Base-by-base conservation (phyloP, 2,888 invertebrate genomes). In the Stomorhina lunata region DNA sequence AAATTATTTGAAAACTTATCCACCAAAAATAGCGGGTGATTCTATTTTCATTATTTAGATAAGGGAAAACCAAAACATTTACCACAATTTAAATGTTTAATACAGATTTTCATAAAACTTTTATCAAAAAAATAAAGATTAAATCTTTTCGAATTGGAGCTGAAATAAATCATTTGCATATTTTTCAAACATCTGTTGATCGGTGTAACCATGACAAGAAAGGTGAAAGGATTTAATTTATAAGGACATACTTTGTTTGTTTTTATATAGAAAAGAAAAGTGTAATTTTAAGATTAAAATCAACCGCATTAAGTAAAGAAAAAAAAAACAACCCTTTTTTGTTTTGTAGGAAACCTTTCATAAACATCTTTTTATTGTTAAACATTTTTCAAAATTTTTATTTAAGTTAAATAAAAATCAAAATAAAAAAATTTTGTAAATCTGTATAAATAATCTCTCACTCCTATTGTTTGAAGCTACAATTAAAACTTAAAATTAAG, bases 371-470 rank as follows among this genome's bases (percentile, higher is more conserved):
- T 40, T 6, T 40, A 4, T 15, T 20, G 2, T 48, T 32, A 25
- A 32, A 32, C 10, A 3, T 20, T 9, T 69, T 69, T n/a, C n/a
- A 55, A 57, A 43, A 29, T 45, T 9, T 59, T 48, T 50, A 27
- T 71, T 71, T 12, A n/a, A n/a, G n/a, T n/a, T n/a, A n/a, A n/a
- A n/a, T n/a, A n/a, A 57, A 73, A 37, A n/a, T 25, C 15, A 50
- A 40, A 32, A 63, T 22, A 20, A 32, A 20, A 27, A 20, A 37
- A 63, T 53, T n/a, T 43, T 6, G 76, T 50, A 61, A 59, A 72
- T 40, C 61, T 73, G 2, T 34, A 79, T 71, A 82, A 81, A 84
- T 69, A 69, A 76, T 81, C 76, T 81, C 69, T 80, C 63, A 50
- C 65, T 72, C 50, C n/a, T 32, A 50, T 20, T 69, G 6, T 15